phyloP scores from a whole-genome alignment of 2,797 vertebrate species.

The Nyctalus aviator region DNA sequence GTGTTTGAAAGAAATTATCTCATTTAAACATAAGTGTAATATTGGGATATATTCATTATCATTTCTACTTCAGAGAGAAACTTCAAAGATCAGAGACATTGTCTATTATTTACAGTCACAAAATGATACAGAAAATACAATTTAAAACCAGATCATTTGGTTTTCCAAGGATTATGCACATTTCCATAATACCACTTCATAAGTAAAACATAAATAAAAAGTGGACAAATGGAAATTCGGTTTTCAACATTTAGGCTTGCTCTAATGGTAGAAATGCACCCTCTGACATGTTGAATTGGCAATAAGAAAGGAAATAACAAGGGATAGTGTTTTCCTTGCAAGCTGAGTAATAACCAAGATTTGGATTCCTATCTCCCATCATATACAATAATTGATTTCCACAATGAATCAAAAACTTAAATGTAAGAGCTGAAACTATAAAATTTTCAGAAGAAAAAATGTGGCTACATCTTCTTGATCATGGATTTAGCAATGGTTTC shows the following conservation, averaged over 20 bases:
- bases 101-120: neutral
- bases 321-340: neutral
- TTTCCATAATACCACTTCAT: neutral
- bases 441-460: neutral
- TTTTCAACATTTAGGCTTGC: neutral
- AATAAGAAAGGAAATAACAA: neutral
- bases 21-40: neutral
- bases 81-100: neutral
- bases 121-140: neutral
- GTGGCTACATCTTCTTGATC: neutral
- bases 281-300: neutral
- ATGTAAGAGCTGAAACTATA: neutral
- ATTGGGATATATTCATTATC: neutral
- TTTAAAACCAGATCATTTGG: neutral
- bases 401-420: constrained; percentile 6
- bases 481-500: neutral
- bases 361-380: neutral
- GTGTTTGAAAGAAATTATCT: neutral
- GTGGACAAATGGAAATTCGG: neutral
- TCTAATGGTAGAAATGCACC: neutral
- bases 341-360: neutral
- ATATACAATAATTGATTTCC: neutral
- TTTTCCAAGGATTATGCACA: neutral
- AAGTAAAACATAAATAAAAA: neutral
- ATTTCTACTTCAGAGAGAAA: constrained; percentile 7